Evolutionary conservation across 2,888 invertebrate species (phyloP), one percentile per base, ranked within the genome.

Genomic region (Trachelus iudaicus): DNA sequence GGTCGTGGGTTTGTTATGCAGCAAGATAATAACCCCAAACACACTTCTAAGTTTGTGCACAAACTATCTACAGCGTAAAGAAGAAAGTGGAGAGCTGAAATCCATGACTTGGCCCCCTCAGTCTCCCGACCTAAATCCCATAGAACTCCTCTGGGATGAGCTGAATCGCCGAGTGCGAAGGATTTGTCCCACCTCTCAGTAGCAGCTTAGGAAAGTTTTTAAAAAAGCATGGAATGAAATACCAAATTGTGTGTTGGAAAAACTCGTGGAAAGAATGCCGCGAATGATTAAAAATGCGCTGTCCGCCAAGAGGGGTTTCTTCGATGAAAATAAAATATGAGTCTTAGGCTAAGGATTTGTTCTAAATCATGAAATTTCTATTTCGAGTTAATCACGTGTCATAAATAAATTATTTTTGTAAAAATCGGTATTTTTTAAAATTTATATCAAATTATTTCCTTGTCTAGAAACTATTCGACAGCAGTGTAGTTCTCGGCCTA

Each of bases 11-110:
- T 87, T 33, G 69, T 77, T 68, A 80, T 85, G 33, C 82, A 85
- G 74, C 79, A 84, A 35, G 82, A 82, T 34, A 85, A 83, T 71
- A 82, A 80, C 79, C 84, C 83, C 0, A 84, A 86, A 69, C 82
- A 84, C 31, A 77, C 75, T 37, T 80, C 79, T 0, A 74, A 77
- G 69, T 34, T 34, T 83, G 11, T 85, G 83, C 69, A 73, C 34
- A 75, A 80, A 83, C 69, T 85, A 80, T 76, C 68, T 81, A 31
- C 31, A 74, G 69, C 37, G 69, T 34, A 79, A 76, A 76, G 78
- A 81, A 79, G 69, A 37, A 15, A 69, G 56, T 69, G 34, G 37
- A 13, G 9, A 31, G 12, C 3, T 80, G 4, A 76, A 69, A 73
- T 35, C 75, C 34, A 79, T 81, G 73, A 35, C 56, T 56, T 80